Conservation (phyloP, 2,113 vertebrate genomes). For the Echinops telfairi region DNA sequence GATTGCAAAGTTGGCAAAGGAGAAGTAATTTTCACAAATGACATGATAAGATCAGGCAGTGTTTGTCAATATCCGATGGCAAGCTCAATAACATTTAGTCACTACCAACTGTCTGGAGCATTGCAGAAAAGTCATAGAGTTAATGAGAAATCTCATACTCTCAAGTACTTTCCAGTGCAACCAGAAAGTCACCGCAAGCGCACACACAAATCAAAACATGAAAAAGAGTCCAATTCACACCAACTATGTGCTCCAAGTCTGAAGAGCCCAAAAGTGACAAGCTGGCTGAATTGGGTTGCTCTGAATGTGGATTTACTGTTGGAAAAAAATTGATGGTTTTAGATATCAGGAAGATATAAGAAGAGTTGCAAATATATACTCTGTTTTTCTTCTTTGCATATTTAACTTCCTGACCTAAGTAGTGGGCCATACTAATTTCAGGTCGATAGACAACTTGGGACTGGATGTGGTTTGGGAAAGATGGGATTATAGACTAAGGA, state of each 20-base stretch:
- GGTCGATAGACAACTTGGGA: not conserved
- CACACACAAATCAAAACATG: not conserved
- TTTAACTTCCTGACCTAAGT: not conserved
- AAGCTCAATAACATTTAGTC: not conserved
- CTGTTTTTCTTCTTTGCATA: not conserved
- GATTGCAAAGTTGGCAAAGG: not conserved
- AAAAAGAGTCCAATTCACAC: not conserved
- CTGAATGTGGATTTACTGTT: not conserved
- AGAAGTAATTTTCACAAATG: not conserved
- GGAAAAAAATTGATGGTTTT: not conserved
- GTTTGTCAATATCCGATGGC: not conserved
- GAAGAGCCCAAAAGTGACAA: not conserved
- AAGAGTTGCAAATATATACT: not conserved
- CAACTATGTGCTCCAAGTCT: slow-evolving; percentile 11
- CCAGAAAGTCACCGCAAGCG: slow-evolving; percentile 33
- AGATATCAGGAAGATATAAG: not conserved
- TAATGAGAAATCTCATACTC: not conserved
- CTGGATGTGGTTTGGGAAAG: not conserved
- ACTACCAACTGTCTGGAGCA: not conserved
- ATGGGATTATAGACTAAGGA: not conserved
- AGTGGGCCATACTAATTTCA: slow-evolving; percentile 18
- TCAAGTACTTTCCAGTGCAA: slow-evolving; percentile 25
- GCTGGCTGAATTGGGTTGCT: slow-evolving; percentile 3
- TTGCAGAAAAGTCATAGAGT: not conserved
- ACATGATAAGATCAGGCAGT: not conserved